Conservation (phyloP, 2,797 vertebrate species). For the Galaxias olidus region DNA sequence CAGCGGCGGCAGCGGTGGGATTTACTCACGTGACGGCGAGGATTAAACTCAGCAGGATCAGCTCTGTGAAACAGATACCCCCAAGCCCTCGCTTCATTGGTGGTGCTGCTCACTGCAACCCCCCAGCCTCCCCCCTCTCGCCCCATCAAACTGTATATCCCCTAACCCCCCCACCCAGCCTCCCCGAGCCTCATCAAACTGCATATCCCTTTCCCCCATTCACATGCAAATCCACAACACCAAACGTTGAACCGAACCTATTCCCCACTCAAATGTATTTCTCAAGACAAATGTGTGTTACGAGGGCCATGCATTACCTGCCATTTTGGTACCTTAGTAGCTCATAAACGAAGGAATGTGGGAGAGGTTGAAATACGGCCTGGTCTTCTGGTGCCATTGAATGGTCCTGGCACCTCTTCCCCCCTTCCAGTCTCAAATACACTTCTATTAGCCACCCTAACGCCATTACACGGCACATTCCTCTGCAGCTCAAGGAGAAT, state of each 20-base stretch:
- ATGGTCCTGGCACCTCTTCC: not conserved
- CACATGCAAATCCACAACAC: not conserved
- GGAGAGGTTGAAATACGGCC: not conserved
- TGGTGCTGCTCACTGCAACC: conserved; percentile 32
- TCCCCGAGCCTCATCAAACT: conserved; percentile 24
- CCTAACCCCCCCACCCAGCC: not conserved
- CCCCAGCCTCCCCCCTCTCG: conserved; percentile 18
- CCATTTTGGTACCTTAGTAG: not conserved
- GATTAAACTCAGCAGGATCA: conserved; percentile 72
- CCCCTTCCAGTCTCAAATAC: not conserved
- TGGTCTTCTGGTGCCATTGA: not conserved
- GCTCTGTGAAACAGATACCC: conserved; percentile 62
- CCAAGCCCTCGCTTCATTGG: conserved; percentile 57
- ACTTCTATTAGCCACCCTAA: conserved; percentile 35
- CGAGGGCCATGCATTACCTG: not conserved
- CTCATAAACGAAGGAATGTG: too few species aligned
- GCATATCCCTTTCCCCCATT: not conserved
- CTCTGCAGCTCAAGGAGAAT: conserved; percentile 47
- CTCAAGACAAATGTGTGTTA: not conserved
- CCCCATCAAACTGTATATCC: too few species aligned
- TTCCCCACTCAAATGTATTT: not conserved
- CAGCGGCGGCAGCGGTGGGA: conserved; percentile 55
- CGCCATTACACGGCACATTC: conserved; percentile 50
- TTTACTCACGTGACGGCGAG: conserved; percentile 69
- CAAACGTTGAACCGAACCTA: too few species aligned